Evolutionary conservation across 2,888 invertebrate genomes (phyloP), one percentile per base, ranked within the genome.

Genomic region (Epinotia demarniana): DNA sequence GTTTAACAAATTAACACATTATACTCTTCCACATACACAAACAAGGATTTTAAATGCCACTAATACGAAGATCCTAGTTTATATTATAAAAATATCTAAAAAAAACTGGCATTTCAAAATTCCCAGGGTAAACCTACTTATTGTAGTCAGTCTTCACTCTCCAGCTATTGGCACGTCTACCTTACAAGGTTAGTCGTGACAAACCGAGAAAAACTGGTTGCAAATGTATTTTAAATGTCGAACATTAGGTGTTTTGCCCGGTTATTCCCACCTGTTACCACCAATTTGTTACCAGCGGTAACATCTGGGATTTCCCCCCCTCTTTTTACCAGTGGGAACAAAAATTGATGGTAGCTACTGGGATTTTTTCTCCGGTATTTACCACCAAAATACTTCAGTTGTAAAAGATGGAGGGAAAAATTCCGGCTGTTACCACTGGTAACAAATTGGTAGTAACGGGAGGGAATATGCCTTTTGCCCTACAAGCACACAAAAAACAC

Each of bases 1-100:
- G 55, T 39, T 66, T 71, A 71, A 61, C 63, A 39, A 62, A 46
- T 46, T 64, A 43, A 6, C 33, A 16, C 61, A 61, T 33, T 9
- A 33, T 16, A 27, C 8, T n/a, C 53, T 6, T n/a, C 6, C 53
- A 53, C 49, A 53, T n/a, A 53, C 13, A 16, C 49, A 49, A 39
- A 39, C 13, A 8, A 3, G 12, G 12, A 46, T 46, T 46, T 43
- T 12, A 13, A 46, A 46, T 46, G 13, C 13, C 46, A 46, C 13
- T 46, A 13, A 46, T 46, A 1, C 13, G 3, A 46, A 46, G 2
- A 46, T 46, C 9, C 2, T 46, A 46, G 12, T 13, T 46, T 46
- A 13, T 16, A n/a, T 13, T 46, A 13, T 16, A n/a, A 53, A 13
- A 53, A 53, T 53, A 53, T 8, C 5, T 1, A 5, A 11, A n/a